Base-by-base conservation (phyloP, 1,140 invertebrate genomes). In the Bombus superbus region DNA sequence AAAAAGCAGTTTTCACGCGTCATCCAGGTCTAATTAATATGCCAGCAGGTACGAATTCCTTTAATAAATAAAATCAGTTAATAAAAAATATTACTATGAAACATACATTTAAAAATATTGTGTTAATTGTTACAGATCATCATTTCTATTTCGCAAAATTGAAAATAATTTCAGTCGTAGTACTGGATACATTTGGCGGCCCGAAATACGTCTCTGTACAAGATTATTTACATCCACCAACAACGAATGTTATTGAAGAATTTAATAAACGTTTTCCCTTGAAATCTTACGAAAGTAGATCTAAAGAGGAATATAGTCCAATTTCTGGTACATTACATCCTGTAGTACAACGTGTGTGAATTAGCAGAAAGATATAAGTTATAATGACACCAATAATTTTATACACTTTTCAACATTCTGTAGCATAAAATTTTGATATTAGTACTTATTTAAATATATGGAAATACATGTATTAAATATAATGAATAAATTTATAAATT, bases 161-260 rank as follows among this genome's bases (percentile, higher is more conserved):
- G 89, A 95, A 97, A 42, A 97, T 98, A 68, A 93, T 94, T 28
- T 95, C 97, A 88, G 97, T 98, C 74, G 96, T 95, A 35, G 96
- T 98, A 78, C 92, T 98, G 47, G 97, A 98, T 91, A 97, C 96
- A 92, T 98, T 98, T 92, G 98, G 98, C 15, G 97, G 97, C 22
- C 96, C 97, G 1, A 96, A 96, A 83, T 96, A 96, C 86, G 96
- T 98, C 22, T 92, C 94, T 0, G 91, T 96, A 0, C 92, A 95
- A 3, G 97, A 97, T 64, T 98, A 98, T 88, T 96, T 95, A 6
- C 38, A 91, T 44, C 84, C 79, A 81, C 69, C 83, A 38, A 32
- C 38, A 47, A 5, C 22, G 0, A 85, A 85, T 53, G 10, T 85
- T 68, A 81, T 47, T 11, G 84, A 73, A 53, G 84, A 85, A 68